These are phyloP conservation scores for Columba livia DNA, from an alignment of 2,113 vertebrate species.

Conservation along the genomic window DNA sequence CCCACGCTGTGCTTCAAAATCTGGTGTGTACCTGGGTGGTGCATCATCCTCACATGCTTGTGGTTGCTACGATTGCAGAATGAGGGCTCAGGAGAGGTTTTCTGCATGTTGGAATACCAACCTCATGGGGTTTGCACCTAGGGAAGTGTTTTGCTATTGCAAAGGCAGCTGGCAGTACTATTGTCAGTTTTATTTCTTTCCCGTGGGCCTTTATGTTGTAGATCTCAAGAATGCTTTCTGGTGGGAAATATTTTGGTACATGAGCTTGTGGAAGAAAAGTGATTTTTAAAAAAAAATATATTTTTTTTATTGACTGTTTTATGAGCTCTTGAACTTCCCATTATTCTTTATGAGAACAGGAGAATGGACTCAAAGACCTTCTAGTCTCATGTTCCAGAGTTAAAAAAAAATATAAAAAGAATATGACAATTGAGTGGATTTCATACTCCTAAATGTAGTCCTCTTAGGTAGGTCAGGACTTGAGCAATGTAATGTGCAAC, in stretches of 20 bases:
- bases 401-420: neutral
- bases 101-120: neutral
- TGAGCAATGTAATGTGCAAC: neutral
- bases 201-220: neutral
- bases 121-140: neutral
- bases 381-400: neutral
- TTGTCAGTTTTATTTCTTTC: neutral
- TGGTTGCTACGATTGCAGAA: accelerated
- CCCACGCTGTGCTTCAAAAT: neutral
- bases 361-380: neutral
- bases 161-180: neutral
- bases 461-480: neutral
- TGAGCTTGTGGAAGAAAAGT: neutral
- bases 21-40: neutral
- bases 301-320: neutral
- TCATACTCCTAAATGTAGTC: neutral
- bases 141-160: neutral
- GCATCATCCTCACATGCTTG: neutral
- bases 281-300: neutral
- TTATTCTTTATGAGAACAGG: neutral
- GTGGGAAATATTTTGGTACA: neutral
- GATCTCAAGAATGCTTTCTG: neutral
- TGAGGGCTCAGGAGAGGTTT: neutral
- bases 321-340: neutral
- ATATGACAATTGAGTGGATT: neutral